These are phyloP conservation scores for Diaprepes abbreviatus DNA, from an alignment of 2,888 invertebrate species.

Conservation along the genomic window DNA sequence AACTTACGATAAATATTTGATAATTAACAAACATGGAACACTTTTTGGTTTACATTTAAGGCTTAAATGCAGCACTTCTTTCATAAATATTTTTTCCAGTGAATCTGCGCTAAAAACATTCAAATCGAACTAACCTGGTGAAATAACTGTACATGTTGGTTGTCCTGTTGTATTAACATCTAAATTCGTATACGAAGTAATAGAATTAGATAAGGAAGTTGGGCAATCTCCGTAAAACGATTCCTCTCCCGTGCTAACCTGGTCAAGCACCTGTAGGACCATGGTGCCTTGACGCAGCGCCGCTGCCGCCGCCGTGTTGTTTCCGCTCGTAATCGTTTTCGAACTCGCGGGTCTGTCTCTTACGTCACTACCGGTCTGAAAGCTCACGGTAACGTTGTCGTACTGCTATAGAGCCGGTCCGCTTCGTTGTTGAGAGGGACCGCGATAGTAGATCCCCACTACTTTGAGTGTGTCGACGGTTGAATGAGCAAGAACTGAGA, in stretches of 20 bases:
- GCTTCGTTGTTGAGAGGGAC: slow-evolving; percentile 45
- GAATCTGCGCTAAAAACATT: no score
- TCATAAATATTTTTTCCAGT: no score
- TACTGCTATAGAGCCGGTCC: slow-evolving; percentile 50
- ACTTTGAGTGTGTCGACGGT: slow-evolving; percentile 39
- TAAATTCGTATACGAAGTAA: slow-evolving; percentile 65
- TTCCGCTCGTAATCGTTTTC: slow-evolving; percentile 39
- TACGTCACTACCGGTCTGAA: slow-evolving; percentile 61
- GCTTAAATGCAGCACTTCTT: no score
- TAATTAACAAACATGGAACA: no score
- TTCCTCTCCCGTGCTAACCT: slow-evolving; percentile 72
- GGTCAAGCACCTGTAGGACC: slow-evolving; percentile 82
- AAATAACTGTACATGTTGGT: slow-evolving; percentile 66
- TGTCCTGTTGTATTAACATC: slow-evolving; percentile 66
- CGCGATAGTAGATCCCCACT: slow-evolving; percentile 48
- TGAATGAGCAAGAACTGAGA: slow-evolving; percentile 51
- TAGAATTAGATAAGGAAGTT: slow-evolving; percentile 40
- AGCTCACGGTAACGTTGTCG: slow-evolving; percentile 32
- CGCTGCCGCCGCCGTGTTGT: slow-evolving; percentile 65
- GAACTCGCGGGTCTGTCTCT: slow-evolving; percentile 18
- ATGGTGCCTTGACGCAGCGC: slow-evolving; percentile 72
- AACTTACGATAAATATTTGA: no score
- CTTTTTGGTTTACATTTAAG: no score
- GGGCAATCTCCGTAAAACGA: slow-evolving; percentile 79
- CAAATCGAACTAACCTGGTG: slow-evolving; percentile 60